Percentiles rank a stretch among this genome's conserved stretches.
phyloP scores from a whole-genome alignment of 2,888 invertebrate species.

The Acleris holmiana region DNA sequence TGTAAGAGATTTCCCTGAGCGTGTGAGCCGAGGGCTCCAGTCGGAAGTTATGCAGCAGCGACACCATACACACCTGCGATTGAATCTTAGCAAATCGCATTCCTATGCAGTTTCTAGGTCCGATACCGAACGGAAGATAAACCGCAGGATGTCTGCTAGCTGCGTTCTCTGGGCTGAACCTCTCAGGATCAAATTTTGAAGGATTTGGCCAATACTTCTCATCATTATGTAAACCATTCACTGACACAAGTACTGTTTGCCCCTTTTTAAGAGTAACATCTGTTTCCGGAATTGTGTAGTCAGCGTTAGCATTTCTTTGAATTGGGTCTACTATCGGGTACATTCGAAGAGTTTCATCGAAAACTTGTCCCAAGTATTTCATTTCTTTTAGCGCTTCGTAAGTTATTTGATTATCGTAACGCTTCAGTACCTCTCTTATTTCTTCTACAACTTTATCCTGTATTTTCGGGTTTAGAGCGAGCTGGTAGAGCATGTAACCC shows the following conservation, averaged over 20 bases:
- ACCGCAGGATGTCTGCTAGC: constrained; percentile 58
- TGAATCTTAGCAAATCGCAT: constrained; percentile 59
- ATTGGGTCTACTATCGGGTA: constrained; percentile 70
- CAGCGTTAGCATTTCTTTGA: constrained; percentile 55
- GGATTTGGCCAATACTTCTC: constrained; percentile 69
- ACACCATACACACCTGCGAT: constrained; percentile 48
- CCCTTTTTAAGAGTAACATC: constrained; percentile 60
- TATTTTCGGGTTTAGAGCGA: constrained; percentile 60
- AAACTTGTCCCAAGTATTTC: constrained; percentile 64
- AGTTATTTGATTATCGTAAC: constrained; percentile 55
- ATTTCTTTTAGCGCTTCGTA: constrained; percentile 66
- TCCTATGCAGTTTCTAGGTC: constrained; percentile 71
- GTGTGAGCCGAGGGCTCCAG: constrained; percentile 50
- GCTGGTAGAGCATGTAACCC: constrained; percentile 56
- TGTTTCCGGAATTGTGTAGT: constrained; percentile 61
- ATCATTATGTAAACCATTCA: constrained; percentile 68
- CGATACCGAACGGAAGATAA: constrained; percentile 69
- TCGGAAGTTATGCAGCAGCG: constrained; percentile 52
- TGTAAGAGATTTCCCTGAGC: background rate
- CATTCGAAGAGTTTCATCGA: constrained; percentile 69
- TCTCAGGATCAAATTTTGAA: constrained; percentile 72
- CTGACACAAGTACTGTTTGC: constrained; percentile 55
- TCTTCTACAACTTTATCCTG: constrained; percentile 57
- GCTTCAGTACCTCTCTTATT: constrained; percentile 54
- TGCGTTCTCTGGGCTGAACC: constrained; percentile 62